Evolutionary conservation across 2,797 vertebrate species (phyloP).

Genomic region (Pygocentrus nattereri): DNA sequence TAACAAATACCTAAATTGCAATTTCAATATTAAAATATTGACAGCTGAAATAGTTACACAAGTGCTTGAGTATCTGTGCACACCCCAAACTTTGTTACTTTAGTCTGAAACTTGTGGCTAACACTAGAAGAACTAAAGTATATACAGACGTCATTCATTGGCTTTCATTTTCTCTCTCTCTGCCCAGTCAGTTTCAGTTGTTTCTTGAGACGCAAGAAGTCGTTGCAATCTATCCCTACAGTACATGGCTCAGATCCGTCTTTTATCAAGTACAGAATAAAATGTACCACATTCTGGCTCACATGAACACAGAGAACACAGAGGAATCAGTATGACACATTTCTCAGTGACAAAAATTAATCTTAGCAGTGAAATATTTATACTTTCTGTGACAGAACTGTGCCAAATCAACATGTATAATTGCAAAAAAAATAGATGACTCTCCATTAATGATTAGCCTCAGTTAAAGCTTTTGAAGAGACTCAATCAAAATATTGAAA

Average conservation of each 20-base stretch:
- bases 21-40: too few relatives aligned
- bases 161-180: too few relatives aligned
- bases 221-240: background rate
- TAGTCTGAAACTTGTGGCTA: too few relatives aligned
- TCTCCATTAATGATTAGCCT: background rate
- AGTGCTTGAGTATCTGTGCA: too few relatives aligned
- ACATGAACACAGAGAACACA: background rate
- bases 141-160: too few relatives aligned
- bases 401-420: background rate
- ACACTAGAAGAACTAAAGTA: too few relatives aligned
- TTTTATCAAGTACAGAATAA: background rate
- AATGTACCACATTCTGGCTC: background rate
- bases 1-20: too few relatives aligned
- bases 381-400: background rate
- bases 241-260: background rate
- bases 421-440: background rate
- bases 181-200: too few relatives aligned
- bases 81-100: too few relatives aligned
- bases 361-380: background rate
- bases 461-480: background rate
- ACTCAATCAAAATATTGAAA: background rate
- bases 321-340: background rate
- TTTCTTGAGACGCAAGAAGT: background rate
- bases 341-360: background rate
- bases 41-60: too few relatives aligned